A percentile compares a stretch with the other conserved stretches of the same genome.
Conservation (phyloP, 2,113 vertebrate genomes). For the Dipodomys spectabilis region DNA sequence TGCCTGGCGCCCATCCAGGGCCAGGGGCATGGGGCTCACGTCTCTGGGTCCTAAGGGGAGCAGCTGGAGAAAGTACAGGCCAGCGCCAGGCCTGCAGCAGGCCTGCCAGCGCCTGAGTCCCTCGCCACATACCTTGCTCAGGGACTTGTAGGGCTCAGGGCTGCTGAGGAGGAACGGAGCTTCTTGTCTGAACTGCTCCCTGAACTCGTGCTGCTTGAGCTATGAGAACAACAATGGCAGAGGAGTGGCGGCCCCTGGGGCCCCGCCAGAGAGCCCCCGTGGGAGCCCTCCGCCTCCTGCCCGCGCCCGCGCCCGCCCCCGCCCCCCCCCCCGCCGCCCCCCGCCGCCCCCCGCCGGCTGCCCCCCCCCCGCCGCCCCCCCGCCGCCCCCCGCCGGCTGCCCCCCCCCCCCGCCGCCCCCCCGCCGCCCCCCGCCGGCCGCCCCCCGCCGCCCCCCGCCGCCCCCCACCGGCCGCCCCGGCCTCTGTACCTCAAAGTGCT, state of each 20-base stretch:
- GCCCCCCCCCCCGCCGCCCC: too few species aligned
- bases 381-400: accelerated
- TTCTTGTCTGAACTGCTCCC: conserved; percentile 81
- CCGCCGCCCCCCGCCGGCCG: accelerated
- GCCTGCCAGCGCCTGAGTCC: neutral
- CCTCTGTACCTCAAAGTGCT: conserved; percentile 85
- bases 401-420: neutral
- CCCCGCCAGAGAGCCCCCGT: neutral
- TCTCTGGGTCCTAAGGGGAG: neutral
- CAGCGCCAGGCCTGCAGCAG: accelerated
- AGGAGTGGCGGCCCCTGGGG: accelerated
- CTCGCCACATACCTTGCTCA: conserved; percentile 80
- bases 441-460: accelerated
- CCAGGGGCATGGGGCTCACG: accelerated
- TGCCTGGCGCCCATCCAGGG: neutral
- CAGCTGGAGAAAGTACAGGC: neutral
- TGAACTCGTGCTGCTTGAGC: conserved; percentile 83
- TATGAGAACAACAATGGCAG: accelerated
- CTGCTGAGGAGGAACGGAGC: conserved; percentile 83
- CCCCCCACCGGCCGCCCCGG: neutral
- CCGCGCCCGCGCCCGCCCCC: too few species aligned
- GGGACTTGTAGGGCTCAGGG: conserved; percentile 81
- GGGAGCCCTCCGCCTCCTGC: too few species aligned
- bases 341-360: accelerated
- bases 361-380: neutral